A percentile compares a stretch with the other conserved stretches of the same genome.
These are phyloP conservation scores for Diachasmimorpha longicaudata DNA, from an alignment of 1,140 invertebrate species.

Conservation along the genomic window DNA sequence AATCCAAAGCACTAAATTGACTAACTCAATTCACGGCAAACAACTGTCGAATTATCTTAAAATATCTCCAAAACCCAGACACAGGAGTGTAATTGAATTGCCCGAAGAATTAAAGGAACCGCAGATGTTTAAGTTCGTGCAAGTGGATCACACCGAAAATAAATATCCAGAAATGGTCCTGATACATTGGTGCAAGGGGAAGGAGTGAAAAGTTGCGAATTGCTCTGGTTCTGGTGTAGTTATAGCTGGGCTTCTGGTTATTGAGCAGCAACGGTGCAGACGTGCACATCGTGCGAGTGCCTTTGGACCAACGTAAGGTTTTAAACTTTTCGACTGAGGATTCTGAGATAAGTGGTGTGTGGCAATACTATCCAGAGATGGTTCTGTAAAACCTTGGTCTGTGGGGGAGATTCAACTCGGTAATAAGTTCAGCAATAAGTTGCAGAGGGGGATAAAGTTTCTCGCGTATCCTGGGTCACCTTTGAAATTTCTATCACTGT, in stretches of 20 bases:
- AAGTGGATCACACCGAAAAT: neutral
- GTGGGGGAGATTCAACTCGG: constrained; percentile 42
- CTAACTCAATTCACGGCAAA: too few species aligned
- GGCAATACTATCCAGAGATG: constrained; percentile 21
- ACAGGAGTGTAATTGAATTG: neutral
- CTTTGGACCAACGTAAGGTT: constrained; percentile 21
- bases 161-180: neutral
- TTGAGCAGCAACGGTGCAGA: constrained; percentile 21
- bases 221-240: neutral
- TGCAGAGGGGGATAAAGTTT: constrained; percentile 40
- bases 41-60: too few species aligned
- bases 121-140: neutral
- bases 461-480: constrained; percentile 26
- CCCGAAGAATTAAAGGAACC: neutral
- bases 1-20: too few species aligned
- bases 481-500: constrained; percentile 24
- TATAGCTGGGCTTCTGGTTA: constrained; percentile 9
- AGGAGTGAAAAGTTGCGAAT: neutral
- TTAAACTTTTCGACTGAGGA: constrained; percentile 48
- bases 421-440: constrained; percentile 53
- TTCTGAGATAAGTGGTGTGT: constrained; percentile 45
- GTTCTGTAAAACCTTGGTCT: neutral
- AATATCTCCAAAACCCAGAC: neutral
- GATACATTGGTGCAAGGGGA: neutral
- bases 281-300: constrained; percentile 19